A percentile compares a stretch with the other conserved stretches of the same genome.
These are phyloP conservation scores for Cinclus cinclus DNA, from an alignment of 2,113 vertebrate genomes.

Conservation along the genomic window DNA sequence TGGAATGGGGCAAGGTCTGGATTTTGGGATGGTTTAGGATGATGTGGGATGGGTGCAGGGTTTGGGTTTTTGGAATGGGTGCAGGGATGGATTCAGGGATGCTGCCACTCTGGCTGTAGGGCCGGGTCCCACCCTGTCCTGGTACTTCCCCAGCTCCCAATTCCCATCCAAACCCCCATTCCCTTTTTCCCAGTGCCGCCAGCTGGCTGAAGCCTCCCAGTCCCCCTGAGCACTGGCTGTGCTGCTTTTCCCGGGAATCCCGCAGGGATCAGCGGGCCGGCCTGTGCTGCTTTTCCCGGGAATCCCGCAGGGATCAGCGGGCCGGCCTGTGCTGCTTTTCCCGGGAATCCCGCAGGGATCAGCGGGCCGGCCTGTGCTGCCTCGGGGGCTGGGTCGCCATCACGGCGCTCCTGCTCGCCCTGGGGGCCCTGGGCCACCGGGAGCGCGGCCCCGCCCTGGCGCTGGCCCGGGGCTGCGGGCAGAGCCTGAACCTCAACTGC, in stretches of 20 bases:
- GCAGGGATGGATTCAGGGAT: neutral
- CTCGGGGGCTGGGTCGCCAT: constrained; percentile 70
- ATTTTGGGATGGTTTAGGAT: too few species aligned
- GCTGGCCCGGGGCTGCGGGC: constrained; percentile 86
- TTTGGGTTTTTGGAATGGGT: too few species aligned
- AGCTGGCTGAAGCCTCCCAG: constrained; percentile 85
- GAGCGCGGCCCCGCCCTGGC: constrained; percentile 55
- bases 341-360: constrained; percentile 81
- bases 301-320: neutral
- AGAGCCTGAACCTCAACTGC: constrained; percentile 90
- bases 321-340: constrained; percentile 58
- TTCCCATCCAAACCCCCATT: neutral
- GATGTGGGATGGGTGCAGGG: neutral
- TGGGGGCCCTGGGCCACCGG: constrained; percentile 70
- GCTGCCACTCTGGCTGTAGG: too few species aligned
- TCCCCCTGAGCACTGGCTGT: neutral
- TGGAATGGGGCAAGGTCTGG: neutral
- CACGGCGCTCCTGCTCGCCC: constrained; percentile 76
- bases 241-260: constrained; percentile 28
- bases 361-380: constrained; percentile 77
- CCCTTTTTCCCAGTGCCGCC: constrained; percentile 71
- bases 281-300: neutral
- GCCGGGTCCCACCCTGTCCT: neutral
- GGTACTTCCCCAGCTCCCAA: neutral
- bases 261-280: accelerated